Evolutionary conservation across 2,113 vertebrate genomes (phyloP), one percentile per base, ranked within the genome.

Genomic region (Poicephalus meyeri): DNA sequence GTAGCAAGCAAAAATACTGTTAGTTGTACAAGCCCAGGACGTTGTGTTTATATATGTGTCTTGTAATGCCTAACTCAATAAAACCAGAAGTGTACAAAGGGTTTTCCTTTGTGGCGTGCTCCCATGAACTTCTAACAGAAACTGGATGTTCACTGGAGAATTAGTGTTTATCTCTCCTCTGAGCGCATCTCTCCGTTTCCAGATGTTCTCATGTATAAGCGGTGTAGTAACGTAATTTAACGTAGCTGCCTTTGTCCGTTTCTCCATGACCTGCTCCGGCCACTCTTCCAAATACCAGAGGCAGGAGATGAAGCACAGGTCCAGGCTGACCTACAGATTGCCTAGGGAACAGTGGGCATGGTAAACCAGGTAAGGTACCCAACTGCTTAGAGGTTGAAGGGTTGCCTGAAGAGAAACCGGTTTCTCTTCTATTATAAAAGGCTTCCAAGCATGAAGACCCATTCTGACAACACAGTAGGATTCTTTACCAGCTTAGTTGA

Each of bases 331-430:
- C 50, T 73, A 5, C 11, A 55, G 58, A 47, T 72, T 28, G 7
- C 26, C 1, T 4, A 50, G 24, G 64, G 31, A 49, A 1, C 16
- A 28, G 46, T 3, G 20, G 41, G 9, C 37, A 21, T 35, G 46
- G 52, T 23, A 86, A 37, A 60, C 50, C 76, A 61, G 49, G 49
- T 16, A 13, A 31, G 26, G 25, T 26, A 10, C 20, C 18, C 1
- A 1, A 4, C 68, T 61, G n/a, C 58, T 65, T 0, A 0, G 29
- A 49, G 35, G 25, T 5, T 80, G 42, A 63, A 42, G 47, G 58
- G 35, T 42, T 35, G 11, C 39, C 77, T 3, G 0, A 49, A 61
- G 46, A 53, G n/a, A 71, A 90, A 60, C 33, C 6, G 4, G 21
- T 58, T 58, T 58, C 56, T 80, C 8, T 58, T 60, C 53, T 35